Evolutionary conservation across 2,888 invertebrate species (phyloP).

Genomic region (Lacanobia oleracea): DNA sequence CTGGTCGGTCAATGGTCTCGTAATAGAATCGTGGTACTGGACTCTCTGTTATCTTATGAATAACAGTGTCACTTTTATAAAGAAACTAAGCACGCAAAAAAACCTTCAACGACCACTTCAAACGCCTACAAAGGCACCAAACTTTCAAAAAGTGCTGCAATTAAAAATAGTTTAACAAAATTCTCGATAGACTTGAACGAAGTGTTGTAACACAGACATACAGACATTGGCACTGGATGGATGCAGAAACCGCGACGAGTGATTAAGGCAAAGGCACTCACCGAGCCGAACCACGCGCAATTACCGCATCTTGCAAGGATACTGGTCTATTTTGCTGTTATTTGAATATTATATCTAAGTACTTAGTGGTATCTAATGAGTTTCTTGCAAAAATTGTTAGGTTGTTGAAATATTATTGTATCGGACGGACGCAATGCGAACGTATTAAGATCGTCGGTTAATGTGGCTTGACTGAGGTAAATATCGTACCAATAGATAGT

Average conservation of each 20-base stretch:
- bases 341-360: not conserved
- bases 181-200: not conserved
- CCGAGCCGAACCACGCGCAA: slow-evolving; percentile 13
- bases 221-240: slow-evolving; percentile 28
- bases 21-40: too few relatives aligned
- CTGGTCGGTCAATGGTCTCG: too few relatives aligned
- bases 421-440: not conserved
- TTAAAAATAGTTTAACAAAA: not conserved
- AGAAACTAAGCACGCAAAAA: not conserved
- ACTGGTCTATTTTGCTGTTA: slow-evolving; percentile 5
- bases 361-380: not conserved
- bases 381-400: not conserved
- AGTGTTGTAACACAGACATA: slow-evolving; percentile 12
- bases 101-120: slow-evolving; percentile 12
- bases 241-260: slow-evolving; percentile 33
- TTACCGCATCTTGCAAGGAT: slow-evolving; percentile 20
- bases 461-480: not conserved
- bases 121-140: not conserved
- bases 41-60: too few relatives aligned
- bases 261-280: slow-evolving; percentile 26
- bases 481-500: not conserved
- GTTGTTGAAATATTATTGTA: not conserved
- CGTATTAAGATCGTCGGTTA: not conserved
- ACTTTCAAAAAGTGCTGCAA: slow-evolving; percentile 12
- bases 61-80: too few relatives aligned